A percentile compares a stretch with the other conserved stretches of the same genome.
phyloP scores from a whole-genome alignment of 2,888 invertebrate species.

The Blastobasis adustella region DNA sequence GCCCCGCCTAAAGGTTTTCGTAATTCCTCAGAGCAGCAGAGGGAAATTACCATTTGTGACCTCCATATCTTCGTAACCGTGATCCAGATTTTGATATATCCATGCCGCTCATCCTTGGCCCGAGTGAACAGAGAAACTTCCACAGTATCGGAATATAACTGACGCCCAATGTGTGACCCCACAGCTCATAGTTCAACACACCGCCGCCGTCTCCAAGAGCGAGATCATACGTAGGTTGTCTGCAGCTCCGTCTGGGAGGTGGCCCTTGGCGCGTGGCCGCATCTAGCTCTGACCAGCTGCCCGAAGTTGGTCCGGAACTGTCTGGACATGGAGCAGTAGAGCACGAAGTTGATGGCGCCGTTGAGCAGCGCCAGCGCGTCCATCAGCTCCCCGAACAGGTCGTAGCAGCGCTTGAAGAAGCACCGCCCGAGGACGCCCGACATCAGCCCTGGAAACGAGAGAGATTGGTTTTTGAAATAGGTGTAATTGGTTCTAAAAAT shows the following conservation, averaged over 20 bases:
- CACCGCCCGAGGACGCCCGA: conserved; percentile 79
- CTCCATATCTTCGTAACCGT: too few species aligned
- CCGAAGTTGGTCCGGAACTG: conserved; percentile 91
- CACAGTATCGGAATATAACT: too few species aligned
- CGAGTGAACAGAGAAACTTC: too few species aligned
- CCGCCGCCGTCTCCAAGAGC: neutral
- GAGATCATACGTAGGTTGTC: conserved; percentile 76
- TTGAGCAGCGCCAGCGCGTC: conserved; percentile 93
- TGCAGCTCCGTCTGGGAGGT: conserved; percentile 76
- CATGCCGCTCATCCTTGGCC: too few species aligned
- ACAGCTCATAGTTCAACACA: neutral
- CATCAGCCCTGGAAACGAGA: conserved; percentile 61
- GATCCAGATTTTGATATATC: too few species aligned
- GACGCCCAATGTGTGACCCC: too few species aligned
- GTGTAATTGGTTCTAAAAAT: too few species aligned
- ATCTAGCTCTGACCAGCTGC: conserved; percentile 79
- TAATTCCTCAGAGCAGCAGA: too few species aligned
- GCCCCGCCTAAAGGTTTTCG: too few species aligned
- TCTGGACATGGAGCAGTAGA: conserved; percentile 95
- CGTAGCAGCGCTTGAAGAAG: conserved; percentile 88
- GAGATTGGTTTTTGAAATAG: too few species aligned
- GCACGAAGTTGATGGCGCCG: conserved; percentile 94
- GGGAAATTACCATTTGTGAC: too few species aligned
- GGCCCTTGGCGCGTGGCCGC: conserved; percentile 64
- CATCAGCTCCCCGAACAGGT: conserved; percentile 88